phyloP scores from a whole-genome alignment of 1,140 invertebrate species.

The Habropoda laboriosa region DNA sequence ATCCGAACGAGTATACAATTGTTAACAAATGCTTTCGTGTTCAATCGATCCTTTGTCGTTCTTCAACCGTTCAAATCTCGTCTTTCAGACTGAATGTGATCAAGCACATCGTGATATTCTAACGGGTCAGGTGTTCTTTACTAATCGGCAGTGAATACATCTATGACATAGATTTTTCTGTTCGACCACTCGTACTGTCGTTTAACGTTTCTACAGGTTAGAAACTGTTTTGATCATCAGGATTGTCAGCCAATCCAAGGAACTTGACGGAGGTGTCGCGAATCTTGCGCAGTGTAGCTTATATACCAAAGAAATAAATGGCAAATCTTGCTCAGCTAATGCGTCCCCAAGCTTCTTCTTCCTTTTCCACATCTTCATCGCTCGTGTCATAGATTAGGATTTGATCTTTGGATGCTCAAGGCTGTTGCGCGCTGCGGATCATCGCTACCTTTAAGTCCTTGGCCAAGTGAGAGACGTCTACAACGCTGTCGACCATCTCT shows the following conservation, averaged over 20 bases:
- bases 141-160: not conserved
- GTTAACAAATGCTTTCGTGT: not conserved
- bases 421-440: slow-evolving; percentile 75
- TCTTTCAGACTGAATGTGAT: not conserved
- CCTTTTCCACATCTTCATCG: not conserved
- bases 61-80: not conserved
- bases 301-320: not conserved
- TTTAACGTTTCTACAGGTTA: not conserved
- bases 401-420: slow-evolving; percentile 59
- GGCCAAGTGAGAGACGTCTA: slow-evolving; percentile 90
- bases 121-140: not conserved
- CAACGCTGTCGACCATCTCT: slow-evolving; percentile 95
- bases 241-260: slow-evolving; percentile 39
- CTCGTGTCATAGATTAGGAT: not conserved
- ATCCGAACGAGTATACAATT: not conserved
- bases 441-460: slow-evolving; percentile 85
- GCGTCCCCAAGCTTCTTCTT: not conserved
- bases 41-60: no score
- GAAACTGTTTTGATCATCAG: slow-evolving; percentile 21
- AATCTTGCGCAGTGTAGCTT: not conserved
- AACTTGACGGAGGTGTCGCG: slow-evolving; percentile 39
- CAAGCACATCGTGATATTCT: not conserved
- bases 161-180: not conserved
- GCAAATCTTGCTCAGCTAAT: not conserved
- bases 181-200: not conserved